phyloP scores from a whole-genome alignment of 2,888 invertebrate species.

The Agrochola litura region DNA sequence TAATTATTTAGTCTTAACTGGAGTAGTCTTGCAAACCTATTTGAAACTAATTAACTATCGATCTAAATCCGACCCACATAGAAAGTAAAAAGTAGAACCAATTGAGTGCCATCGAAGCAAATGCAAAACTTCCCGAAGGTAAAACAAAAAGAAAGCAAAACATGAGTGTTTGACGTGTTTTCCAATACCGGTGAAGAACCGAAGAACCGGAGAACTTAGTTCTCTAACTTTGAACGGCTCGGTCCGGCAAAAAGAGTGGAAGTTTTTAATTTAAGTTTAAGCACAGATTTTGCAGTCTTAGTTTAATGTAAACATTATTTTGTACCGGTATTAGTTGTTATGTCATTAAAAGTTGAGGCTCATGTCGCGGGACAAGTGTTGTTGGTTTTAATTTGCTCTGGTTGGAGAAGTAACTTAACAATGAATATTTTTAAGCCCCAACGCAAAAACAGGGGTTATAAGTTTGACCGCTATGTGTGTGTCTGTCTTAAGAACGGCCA shows the following conservation, averaged over 20 bases:
- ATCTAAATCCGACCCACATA: constrained; percentile 20
- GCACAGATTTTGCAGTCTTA: constrained; percentile 62
- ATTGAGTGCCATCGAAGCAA: constrained; percentile 43
- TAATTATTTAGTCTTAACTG: neutral
- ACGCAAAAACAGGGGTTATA: no score
- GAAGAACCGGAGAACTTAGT: constrained; percentile 61
- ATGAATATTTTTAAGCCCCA: neutral
- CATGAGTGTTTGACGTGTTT: constrained; percentile 79
- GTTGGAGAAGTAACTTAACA: neutral
- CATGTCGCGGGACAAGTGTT: constrained; percentile 27
- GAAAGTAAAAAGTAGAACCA: constrained; percentile 29
- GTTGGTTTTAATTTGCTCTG: constrained; percentile 30
- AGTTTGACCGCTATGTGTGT: no score
- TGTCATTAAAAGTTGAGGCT: constrained; percentile 48
- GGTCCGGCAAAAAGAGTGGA: constrained; percentile 66
- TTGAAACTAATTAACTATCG: constrained; percentile 45
- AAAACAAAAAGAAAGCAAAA: constrained; percentile 74
- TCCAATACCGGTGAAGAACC: constrained; percentile 73
- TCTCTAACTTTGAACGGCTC: constrained; percentile 65
- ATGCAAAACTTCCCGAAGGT: constrained; percentile 67
- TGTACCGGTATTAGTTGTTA: constrained; percentile 34
- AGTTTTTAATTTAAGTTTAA: constrained; percentile 77
- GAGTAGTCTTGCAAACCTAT: neutral
- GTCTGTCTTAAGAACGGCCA: no score
- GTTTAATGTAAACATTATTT: constrained; percentile 64